Evolutionary conservation across 2,113 vertebrate genomes (phyloP).

Genomic region (Cololabis saira): DNA sequence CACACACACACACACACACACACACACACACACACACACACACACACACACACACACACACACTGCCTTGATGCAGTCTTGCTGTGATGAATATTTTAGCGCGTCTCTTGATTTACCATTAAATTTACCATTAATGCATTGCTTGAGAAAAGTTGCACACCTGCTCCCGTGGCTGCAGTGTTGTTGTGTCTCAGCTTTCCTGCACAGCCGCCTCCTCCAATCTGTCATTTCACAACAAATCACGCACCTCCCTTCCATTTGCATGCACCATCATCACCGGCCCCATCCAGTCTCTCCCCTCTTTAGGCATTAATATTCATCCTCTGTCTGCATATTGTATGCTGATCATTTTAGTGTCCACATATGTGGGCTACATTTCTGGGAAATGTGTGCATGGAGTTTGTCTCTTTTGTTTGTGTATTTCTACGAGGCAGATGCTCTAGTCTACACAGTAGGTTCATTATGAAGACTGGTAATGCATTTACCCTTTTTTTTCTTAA

Average conservation of each 20-base stretch:
- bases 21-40: neutral
- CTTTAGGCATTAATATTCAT: neutral
- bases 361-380: neutral
- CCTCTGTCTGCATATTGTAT: neutral
- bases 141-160: constrained; percentile 34
- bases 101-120: constrained; percentile 24
- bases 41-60: constrained; percentile 1
- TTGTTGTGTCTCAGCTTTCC: constrained; percentile 9
- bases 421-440: too few species aligned
- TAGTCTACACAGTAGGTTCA: too few species aligned
- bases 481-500: too few species aligned
- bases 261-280: constrained; percentile 23
- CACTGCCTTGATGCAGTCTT: constrained; percentile 4
- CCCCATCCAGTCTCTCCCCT: constrained; percentile 34
- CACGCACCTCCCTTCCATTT: constrained; percentile 44
- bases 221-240: constrained; percentile 47
- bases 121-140: constrained; percentile 32
- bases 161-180: constrained; percentile 28
- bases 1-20: neutral
- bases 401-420: neutral
- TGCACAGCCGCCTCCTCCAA: constrained; percentile 10
- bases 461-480: too few species aligned
- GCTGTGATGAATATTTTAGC: constrained; percentile 48
- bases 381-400: neutral
- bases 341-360: neutral